These are phyloP conservation scores for Amniataba percoides DNA, from an alignment of 2,797 vertebrate species.

Conservation along the genomic window DNA sequence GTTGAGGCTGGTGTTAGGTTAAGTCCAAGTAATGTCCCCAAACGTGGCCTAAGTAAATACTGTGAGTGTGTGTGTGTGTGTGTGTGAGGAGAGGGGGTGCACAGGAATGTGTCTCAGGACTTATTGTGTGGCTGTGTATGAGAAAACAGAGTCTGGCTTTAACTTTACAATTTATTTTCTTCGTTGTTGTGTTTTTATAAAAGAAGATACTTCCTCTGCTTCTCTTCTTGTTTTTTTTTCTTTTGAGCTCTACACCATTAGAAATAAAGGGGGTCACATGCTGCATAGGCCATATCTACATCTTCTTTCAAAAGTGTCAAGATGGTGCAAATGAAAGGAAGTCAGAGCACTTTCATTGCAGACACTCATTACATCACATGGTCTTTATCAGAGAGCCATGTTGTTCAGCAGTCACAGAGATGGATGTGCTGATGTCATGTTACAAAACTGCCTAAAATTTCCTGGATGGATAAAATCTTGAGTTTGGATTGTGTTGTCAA, in stretches of 20 bases:
- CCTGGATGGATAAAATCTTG: background rate
- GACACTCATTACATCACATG: background rate
- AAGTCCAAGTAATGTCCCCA: no score
- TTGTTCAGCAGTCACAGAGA: background rate
- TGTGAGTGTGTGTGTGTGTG: constrained; percentile 10
- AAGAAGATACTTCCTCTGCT: background rate
- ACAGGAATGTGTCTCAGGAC: constrained; percentile 18
- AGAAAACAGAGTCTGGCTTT: background rate
- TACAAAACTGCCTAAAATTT: background rate
- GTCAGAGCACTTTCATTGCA: background rate
- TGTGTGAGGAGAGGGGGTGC: constrained; percentile 10
- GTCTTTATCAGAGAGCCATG: background rate
- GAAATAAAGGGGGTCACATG: background rate
- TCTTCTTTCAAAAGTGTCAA: background rate
- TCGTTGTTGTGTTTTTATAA: background rate
- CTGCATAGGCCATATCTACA: background rate
- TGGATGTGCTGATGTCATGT: background rate
- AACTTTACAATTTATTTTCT: background rate
- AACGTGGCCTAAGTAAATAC: no score
- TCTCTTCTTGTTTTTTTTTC: background rate
- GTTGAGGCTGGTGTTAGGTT: no score
- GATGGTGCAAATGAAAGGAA: background rate
- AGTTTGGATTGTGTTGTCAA: background rate
- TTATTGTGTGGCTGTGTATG: constrained; percentile 23
- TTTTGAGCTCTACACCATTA: background rate